Evolutionary conservation across 2,113 vertebrate genomes (phyloP).

Genomic region (Progne subis): DNA sequence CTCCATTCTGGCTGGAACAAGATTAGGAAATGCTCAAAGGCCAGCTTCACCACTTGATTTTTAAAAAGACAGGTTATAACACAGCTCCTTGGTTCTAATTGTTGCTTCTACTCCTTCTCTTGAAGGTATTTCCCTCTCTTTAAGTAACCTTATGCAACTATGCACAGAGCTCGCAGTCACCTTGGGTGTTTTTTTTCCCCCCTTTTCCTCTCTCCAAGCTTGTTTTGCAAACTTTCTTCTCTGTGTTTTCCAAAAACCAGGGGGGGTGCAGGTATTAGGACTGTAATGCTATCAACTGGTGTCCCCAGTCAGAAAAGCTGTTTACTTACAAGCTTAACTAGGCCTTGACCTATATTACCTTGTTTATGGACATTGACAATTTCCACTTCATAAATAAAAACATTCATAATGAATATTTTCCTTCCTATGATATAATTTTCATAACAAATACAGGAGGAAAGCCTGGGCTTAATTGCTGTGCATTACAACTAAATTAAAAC

Average conservation of each 20-base stretch:
- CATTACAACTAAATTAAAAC: background rate
- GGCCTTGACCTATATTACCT: background rate
- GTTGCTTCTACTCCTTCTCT: background rate
- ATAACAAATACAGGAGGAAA: background rate
- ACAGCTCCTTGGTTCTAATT: background rate
- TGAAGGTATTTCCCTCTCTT: background rate
- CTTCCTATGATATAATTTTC: background rate
- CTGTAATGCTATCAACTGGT: background rate
- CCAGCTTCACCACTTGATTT: background rate
- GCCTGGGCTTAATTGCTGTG: background rate
- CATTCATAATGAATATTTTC: background rate
- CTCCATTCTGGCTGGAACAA: background rate
- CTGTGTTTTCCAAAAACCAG: background rate
- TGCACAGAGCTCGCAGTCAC: background rate
- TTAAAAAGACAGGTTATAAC: background rate
- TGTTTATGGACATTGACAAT: background rate
- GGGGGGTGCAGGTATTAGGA: background rate
- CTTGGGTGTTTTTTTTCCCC: rapidly evolving
- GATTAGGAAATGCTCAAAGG: background rate
- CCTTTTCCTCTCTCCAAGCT: no score
- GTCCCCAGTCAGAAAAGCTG: background rate
- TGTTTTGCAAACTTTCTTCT: background rate
- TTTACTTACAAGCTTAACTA: background rate
- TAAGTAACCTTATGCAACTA: background rate
- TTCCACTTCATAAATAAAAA: background rate